phyloP scores from a whole-genome alignment of 2,797 vertebrate genomes.

The Scolopax bukidnonensis region DNA sequence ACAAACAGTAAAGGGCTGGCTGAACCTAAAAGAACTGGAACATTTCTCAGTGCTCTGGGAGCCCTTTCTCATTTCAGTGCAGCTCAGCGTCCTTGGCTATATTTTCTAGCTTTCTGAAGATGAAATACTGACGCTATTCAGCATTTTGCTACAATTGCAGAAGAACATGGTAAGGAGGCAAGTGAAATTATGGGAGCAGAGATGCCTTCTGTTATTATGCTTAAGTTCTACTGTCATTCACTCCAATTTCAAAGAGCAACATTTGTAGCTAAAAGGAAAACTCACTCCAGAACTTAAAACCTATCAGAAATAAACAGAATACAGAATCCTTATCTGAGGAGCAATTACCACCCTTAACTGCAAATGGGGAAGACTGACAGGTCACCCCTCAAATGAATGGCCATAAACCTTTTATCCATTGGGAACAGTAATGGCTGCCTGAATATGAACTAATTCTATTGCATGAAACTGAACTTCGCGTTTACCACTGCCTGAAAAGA shows the following conservation, averaged over 20 bases:
- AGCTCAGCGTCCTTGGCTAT: background rate
- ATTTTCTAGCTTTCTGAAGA: slow-evolving; percentile 57
- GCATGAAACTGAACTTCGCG: background rate
- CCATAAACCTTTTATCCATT: background rate
- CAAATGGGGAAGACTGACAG: background rate
- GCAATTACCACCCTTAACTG: background rate
- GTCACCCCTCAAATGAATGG: background rate
- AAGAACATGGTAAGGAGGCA: background rate
- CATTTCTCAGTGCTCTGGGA: slow-evolving; percentile 22
- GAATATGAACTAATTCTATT: background rate
- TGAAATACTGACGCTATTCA: slow-evolving; percentile 32
- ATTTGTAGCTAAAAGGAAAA: slow-evolving; percentile 36
- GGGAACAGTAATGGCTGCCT: background rate
- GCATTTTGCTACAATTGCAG: background rate
- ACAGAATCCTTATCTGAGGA: background rate
- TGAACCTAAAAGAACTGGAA: slow-evolving; percentile 56
- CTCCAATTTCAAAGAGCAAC: slow-evolving; percentile 12
- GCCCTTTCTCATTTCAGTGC: slow-evolving; percentile 36
- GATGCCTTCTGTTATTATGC: background rate
- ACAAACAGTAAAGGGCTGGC: slow-evolving; percentile 61
- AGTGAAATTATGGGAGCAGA: slow-evolving; percentile 18
- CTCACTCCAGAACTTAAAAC: background rate
- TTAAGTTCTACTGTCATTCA: background rate
- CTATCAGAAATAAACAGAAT: slow-evolving; percentile 23
- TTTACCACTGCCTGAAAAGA: background rate